Conservation (phyloP, 2,797 vertebrate genomes). For the Gadopsis bispinosus region DNA sequence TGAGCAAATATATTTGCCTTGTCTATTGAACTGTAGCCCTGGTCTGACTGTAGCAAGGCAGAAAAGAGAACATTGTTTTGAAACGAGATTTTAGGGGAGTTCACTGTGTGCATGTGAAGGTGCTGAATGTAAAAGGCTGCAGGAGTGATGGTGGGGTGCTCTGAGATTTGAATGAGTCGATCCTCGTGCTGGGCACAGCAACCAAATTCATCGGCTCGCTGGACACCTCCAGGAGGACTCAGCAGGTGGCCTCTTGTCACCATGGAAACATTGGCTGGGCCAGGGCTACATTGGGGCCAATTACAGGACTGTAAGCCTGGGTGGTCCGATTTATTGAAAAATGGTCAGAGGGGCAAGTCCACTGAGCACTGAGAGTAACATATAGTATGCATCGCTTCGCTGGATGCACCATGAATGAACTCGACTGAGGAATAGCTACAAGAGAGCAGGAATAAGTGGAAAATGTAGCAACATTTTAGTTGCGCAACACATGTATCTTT, state of each 20-base stretch:
- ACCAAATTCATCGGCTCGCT: conserved; percentile 73
- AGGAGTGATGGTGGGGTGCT: conserved; percentile 30
- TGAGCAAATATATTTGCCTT: conserved; percentile 62
- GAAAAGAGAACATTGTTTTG: conserved; percentile 51
- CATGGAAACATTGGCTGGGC: conserved; percentile 74
- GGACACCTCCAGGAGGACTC: conserved; percentile 72
- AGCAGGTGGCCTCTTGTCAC: conserved; percentile 71
- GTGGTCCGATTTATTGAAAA: conserved; percentile 74
- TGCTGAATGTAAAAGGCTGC: conserved; percentile 41
- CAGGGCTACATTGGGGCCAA: conserved; percentile 62
- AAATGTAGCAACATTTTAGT: conserved; percentile 31
- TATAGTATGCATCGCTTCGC: conserved; percentile 53
- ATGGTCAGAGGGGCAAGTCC: conserved; percentile 58
- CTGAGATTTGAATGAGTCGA: conserved; percentile 63
- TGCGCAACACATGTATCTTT: neutral
- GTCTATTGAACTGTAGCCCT: conserved; percentile 52
- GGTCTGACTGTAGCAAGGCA: conserved; percentile 28
- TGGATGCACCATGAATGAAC: conserved; percentile 53
- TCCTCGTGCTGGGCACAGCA: conserved; percentile 58
- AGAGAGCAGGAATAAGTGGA: conserved; percentile 23
- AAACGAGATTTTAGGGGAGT: conserved; percentile 34
- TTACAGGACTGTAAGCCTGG: conserved; percentile 70
- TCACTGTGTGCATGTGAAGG: conserved; percentile 9
- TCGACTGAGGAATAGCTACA: conserved; percentile 38
- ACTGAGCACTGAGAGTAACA: conserved; percentile 38